phyloP scores from a whole-genome alignment of 1,140 invertebrate genomes.

The Drosophila pandora region DNA sequence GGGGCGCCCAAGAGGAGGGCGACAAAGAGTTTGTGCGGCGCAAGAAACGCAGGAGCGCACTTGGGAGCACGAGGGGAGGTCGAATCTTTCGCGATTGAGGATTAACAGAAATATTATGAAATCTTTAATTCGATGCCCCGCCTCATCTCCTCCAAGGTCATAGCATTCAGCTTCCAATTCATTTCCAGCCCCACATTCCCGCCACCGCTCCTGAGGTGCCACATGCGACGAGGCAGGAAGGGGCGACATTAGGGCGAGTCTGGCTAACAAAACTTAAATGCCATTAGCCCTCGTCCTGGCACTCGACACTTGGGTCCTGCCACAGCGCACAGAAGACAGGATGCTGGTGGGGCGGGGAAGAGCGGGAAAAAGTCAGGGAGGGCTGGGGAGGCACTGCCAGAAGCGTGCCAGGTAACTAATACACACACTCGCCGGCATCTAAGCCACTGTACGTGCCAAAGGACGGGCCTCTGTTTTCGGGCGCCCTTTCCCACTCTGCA shows the following conservation, averaged over 20 bases:
- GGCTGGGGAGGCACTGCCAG: slow-evolving; percentile 20
- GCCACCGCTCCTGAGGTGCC: slow-evolving; percentile 36
- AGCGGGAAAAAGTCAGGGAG: background rate
- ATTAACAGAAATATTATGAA: background rate
- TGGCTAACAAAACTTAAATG: slow-evolving; percentile 71
- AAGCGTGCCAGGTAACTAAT: slow-evolving; percentile 78
- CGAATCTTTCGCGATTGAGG: no score
- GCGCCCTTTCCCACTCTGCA: slow-evolving; percentile 7
- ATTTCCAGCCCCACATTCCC: slow-evolving; percentile 15
- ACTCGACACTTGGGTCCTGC: slow-evolving; percentile 50
- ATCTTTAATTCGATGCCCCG: background rate
- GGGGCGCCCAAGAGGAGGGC: slow-evolving; percentile 21
- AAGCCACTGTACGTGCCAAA: slow-evolving; percentile 70
- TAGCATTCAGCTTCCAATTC: slow-evolving; percentile 18
- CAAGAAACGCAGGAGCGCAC: slow-evolving; percentile 13
- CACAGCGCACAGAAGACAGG: slow-evolving; percentile 23
- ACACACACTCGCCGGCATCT: slow-evolving; percentile 48
- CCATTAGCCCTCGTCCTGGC: slow-evolving; percentile 71
- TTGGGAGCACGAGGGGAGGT: no score
- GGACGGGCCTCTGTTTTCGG: slow-evolving; percentile 27
- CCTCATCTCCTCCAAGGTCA: background rate
- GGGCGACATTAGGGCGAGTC: slow-evolving; percentile 4
- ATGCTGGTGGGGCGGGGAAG: background rate
- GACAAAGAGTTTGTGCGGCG: slow-evolving; percentile 18
- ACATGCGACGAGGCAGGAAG: slow-evolving; percentile 29